Conservation (phyloP, 64 coral and sea anemone genomes). For the Montipora sp. region DNA sequence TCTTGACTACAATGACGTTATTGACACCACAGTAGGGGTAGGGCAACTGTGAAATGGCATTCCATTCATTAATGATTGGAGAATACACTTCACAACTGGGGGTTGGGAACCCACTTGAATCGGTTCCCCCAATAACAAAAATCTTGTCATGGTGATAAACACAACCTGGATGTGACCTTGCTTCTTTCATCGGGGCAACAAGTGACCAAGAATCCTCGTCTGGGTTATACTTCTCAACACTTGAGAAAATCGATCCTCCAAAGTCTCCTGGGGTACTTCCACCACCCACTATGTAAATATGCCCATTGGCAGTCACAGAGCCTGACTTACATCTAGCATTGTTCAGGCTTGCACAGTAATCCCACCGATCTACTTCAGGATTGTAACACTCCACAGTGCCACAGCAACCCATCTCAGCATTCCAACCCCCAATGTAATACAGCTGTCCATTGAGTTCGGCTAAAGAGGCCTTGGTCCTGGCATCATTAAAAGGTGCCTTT, state of each 20-base stretch:
- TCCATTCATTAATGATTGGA: slow-evolving; percentile 52
- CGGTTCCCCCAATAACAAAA: slow-evolving; percentile 65
- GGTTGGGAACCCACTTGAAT: slow-evolving; percentile 7
- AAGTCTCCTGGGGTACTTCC: neutral
- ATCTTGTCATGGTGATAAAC: slow-evolving; percentile 56
- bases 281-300: slow-evolving; percentile 65
- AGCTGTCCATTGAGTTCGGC: slow-evolving; percentile 33
- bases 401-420: neutral
- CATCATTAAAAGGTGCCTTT: slow-evolving; percentile 25
- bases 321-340: slow-evolving; percentile 23
- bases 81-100: slow-evolving; percentile 59
- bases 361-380: slow-evolving; percentile 28
- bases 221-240: slow-evolving; percentile 70
- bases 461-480: slow-evolving; percentile 9
- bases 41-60: slow-evolving; percentile 54
- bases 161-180: slow-evolving; percentile 1
- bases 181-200: slow-evolving; percentile 55
- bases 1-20: slow-evolving; percentile 53
- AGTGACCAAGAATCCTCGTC: slow-evolving; percentile 53
- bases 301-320: slow-evolving; percentile 10
- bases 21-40: slow-evolving; percentile 30
- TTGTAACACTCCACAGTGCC: slow-evolving; percentile 68
- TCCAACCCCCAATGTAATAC: slow-evolving; percentile 68
- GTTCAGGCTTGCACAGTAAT: slow-evolving; percentile 20
- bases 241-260: slow-evolving; percentile 12